A percentile compares a stretch with the other conserved stretches of the same genome.
phyloP scores from a whole-genome alignment of 1,140 invertebrate species.

The Drosophila ambigua region DNA sequence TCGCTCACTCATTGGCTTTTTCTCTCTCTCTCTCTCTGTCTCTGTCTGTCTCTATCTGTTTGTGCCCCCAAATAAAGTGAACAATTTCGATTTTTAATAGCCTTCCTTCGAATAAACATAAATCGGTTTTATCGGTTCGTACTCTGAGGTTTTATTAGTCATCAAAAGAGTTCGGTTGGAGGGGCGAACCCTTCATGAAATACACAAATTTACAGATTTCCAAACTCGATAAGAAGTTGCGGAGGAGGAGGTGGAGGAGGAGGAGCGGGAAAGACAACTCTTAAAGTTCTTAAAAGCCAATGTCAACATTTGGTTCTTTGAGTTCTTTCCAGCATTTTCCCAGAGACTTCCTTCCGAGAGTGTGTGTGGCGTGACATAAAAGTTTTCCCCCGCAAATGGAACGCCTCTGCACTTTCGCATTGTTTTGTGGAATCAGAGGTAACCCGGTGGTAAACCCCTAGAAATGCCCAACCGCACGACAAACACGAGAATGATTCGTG shows the following conservation, averaged over 20 bases:
- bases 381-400: constrained; percentile 7
- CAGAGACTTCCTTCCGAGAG: neutral
- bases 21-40: constrained; percentile 14
- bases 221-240: constrained; percentile 34
- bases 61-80: neutral
- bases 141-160: constrained; percentile 44
- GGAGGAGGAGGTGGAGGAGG: constrained; percentile 14
- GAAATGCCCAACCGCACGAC: constrained; percentile 68
- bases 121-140: constrained; percentile 19
- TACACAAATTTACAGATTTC: constrained; percentile 45
- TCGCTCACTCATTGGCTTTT: neutral
- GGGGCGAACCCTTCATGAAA: neutral
- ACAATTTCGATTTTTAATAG: constrained; percentile 52
- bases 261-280: neutral
- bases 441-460: constrained; percentile 51
- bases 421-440: constrained; percentile 17
- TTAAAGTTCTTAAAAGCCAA: constrained; percentile 1
- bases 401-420: constrained; percentile 54
- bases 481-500: constrained; percentile 39
- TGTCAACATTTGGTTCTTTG: too few relatives aligned
- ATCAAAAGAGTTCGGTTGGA: constrained; percentile 26
- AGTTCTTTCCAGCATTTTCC: neutral
- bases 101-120: constrained; percentile 20
- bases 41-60: neutral
- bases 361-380: neutral